These are phyloP conservation scores for Oncorhynchus gorbuscha DNA, from an alignment of 2,113 vertebrate genomes.

Conservation along the genomic window DNA sequence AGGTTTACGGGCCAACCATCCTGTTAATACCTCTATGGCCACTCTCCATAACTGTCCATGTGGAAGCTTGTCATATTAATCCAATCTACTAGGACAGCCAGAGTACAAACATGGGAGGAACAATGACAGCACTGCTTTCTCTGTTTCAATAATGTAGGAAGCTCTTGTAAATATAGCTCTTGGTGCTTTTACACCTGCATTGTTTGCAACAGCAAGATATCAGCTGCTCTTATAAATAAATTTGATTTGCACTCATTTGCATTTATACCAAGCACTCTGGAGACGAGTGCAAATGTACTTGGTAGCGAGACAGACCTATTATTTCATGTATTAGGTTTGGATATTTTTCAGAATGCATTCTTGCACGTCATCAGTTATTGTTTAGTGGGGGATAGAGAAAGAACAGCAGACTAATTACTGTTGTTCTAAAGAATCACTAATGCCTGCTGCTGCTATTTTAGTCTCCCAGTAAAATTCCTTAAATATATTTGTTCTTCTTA, in stretches of 20 bases:
- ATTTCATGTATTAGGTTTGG: neutral
- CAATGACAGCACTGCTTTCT: neutral
- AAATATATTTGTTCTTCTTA: neutral
- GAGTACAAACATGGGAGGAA: neutral
- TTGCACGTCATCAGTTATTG: neutral
- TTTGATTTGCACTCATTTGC: conserved; percentile 10
- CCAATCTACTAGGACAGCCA: neutral
- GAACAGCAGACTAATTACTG: neutral
- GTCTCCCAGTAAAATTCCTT: neutral
- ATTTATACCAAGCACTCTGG: neutral
- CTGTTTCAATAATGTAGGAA: conserved; percentile 1
- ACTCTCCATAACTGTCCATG: neutral
- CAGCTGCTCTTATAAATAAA: too few species aligned
- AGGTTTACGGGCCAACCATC: neutral
- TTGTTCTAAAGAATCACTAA: neutral
- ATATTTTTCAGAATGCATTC: neutral
- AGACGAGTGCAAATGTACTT: neutral
- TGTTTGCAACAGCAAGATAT: too few species aligned
- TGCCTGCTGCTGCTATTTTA: neutral
- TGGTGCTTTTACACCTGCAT: too few species aligned
- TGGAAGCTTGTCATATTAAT: neutral
- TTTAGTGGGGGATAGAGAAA: neutral
- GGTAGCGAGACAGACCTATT: neutral
- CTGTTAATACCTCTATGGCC: neutral
- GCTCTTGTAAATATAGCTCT: neutral